A percentile compares a stretch with the other conserved stretches of the same genome.
These are phyloP conservation scores for Apodemus agrarius DNA, from an alignment of 2,797 vertebrate species.

Conservation along the genomic window DNA sequence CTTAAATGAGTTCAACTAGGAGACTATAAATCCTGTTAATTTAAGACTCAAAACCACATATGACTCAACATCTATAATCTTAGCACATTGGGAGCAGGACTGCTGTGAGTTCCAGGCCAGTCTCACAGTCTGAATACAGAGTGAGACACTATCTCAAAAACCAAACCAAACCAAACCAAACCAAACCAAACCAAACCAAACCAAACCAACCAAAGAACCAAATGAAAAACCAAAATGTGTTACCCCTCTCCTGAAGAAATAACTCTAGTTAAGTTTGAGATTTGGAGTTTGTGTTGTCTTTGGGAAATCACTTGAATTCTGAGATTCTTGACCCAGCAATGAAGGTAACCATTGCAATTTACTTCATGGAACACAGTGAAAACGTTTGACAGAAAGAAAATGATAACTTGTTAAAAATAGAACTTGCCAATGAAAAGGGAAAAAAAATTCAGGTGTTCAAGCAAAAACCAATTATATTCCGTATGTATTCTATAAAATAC, in stretches of 20 bases:
- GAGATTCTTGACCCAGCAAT: conserved; percentile 54
- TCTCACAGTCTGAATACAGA: neutral
- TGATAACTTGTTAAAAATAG: conserved; percentile 60
- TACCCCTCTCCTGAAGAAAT: conserved; percentile 5
- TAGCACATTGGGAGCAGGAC: neutral
- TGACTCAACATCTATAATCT: neutral
- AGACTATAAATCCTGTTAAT: conserved; percentile 24
- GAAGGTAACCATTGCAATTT: conserved; percentile 67
- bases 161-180: neutral
- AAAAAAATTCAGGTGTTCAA: conserved; percentile 10
- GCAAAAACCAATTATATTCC: conserved; percentile 39
- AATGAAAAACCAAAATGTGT: neutral
- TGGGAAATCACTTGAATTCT: conserved; percentile 68
- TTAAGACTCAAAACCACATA: conserved; percentile 12
- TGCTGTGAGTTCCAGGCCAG: neutral
- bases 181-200: neutral
- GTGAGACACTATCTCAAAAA: neutral
- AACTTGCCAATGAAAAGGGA: conserved; percentile 64
- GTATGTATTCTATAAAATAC: conserved; percentile 40
- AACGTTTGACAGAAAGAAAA: conserved; percentile 69
- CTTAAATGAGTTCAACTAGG: conserved; percentile 55
- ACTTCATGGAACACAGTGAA: conserved; percentile 57
- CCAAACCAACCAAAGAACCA: neutral
- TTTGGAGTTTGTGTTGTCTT: conserved; percentile 48
- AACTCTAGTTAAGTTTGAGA: neutral